A percentile compares a stretch with the other conserved stretches of the same genome.
phyloP scores from a whole-genome alignment of 1,140 invertebrate genomes.

The Paraescarpia echinospica region DNA sequence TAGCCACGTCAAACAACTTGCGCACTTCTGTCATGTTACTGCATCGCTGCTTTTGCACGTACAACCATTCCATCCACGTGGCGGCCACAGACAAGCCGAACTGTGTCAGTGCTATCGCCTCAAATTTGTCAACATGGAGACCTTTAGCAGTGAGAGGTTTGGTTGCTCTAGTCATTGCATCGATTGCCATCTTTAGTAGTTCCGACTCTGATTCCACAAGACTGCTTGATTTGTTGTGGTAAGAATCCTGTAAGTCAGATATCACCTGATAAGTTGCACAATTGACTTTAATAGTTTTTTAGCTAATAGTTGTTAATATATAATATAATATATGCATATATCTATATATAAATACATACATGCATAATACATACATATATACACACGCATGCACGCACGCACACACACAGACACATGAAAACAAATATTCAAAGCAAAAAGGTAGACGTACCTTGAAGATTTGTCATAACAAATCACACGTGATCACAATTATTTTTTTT shows the following conservation, averaged over 20 bases:
- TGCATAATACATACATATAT: too few species aligned
- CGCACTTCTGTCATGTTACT: not conserved
- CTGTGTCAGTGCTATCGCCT: conserved; percentile 34
- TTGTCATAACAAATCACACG: too few species aligned
- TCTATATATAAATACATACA: too few species aligned
- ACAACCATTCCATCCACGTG: conserved; percentile 28
- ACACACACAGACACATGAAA: too few species aligned
- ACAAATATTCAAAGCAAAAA: too few species aligned
- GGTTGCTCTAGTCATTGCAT: not conserved
- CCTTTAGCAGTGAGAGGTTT: conserved; percentile 19
- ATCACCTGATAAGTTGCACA: not conserved
- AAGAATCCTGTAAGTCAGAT: not conserved
- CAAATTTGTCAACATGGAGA: conserved; percentile 30
- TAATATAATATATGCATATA: too few species aligned
- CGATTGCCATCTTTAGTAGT: not conserved
- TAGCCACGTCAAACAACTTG: not conserved
- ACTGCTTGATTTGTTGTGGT: not conserved
- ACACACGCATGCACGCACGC: too few species aligned
- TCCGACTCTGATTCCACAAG: not conserved
- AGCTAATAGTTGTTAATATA: too few species aligned
- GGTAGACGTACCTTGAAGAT: too few species aligned
- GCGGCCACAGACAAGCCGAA: conserved; percentile 35
- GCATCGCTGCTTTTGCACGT: conserved; percentile 6
- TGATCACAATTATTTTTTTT: too few species aligned
- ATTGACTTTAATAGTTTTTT: too few species aligned